phyloP scores from a whole-genome alignment of 2,113 vertebrate species.

The Oryzias woworae region DNA sequence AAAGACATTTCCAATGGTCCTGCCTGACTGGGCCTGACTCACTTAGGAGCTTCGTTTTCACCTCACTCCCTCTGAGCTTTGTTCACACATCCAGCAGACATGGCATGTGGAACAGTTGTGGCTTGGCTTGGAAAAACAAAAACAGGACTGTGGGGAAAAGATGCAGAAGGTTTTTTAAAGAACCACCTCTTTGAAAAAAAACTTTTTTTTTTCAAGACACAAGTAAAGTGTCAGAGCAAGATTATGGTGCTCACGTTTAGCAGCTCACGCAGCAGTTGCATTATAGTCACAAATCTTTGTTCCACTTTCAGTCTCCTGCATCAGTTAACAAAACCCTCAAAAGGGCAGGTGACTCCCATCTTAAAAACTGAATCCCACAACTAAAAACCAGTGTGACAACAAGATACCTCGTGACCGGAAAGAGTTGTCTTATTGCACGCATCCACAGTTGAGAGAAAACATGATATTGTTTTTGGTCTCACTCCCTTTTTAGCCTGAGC shows the following conservation, averaged over 20 bases:
- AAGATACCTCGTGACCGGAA: no score
- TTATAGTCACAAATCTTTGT: no score
- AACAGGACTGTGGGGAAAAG: slow-evolving; percentile 41
- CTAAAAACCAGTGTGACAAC: no score
- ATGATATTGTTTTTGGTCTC: no score
- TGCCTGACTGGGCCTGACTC: slow-evolving; percentile 59
- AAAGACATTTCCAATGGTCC: slow-evolving; percentile 60
- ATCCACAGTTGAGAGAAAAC: no score
- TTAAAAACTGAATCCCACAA: no score
- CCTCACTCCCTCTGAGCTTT: slow-evolving; percentile 55
- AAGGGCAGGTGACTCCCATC: no score
- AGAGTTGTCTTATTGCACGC: no score
- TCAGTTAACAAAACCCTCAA: no score
- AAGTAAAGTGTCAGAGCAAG: slow-evolving; percentile 10
- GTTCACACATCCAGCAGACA: slow-evolving; percentile 59
- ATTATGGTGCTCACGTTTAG: neutral
- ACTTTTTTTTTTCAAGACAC: slow-evolving; percentile 8
- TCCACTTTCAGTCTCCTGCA: no score
- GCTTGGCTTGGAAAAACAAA: slow-evolving; percentile 45
- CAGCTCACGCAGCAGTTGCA: no score
- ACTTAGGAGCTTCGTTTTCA: slow-evolving; percentile 60
- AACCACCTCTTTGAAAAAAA: slow-evolving; percentile 24
- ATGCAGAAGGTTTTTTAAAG: slow-evolving; percentile 28
- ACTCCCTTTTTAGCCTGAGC: no score
- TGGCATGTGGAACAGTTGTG: slow-evolving; percentile 57